Evolutionary conservation across 2,888 invertebrate genomes (phyloP).

Genomic region (Ashinkailepas kermadecensis): DNA sequence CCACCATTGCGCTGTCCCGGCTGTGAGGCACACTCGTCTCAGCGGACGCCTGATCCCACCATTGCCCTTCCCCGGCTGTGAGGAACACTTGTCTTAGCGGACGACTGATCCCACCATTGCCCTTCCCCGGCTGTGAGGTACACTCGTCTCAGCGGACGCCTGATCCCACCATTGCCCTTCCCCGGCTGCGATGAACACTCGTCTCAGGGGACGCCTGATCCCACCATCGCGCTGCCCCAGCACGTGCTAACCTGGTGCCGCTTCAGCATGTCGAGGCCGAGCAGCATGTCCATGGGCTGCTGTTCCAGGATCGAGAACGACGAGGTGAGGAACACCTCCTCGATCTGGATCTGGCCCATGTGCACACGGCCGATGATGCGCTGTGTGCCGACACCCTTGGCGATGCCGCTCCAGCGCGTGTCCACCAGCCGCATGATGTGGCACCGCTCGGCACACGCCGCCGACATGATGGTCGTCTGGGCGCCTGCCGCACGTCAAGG

Average conservation of each 20-base stretch:
- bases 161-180: no score
- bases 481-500: conserved; percentile 53
- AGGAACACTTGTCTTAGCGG: no score
- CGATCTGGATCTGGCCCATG: conserved; percentile 94
- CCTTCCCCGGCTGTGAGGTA: no score
- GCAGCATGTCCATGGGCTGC: conserved; percentile 96
- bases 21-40: no score
- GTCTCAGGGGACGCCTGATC: no score
- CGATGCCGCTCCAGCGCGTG: conserved; percentile 88
- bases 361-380: conserved; percentile 93
- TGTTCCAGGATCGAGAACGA: conserved; percentile 95
- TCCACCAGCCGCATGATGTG: conserved; percentile 85
- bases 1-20: no score
- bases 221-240: no score
- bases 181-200: no score
- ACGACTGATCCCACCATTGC: no score
- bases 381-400: conserved; percentile 95
- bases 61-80: no score
- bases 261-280: conserved; percentile 95
- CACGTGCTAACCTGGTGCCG: conserved; percentile 68
- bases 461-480: conserved; percentile 97
- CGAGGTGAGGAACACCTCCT: conserved; percentile 83
- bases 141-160: no score
- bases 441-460: conserved; percentile 87
- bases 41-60: no score